phyloP scores from a whole-genome alignment of 2,113 vertebrate genomes.

The Mustelus asterias region DNA sequence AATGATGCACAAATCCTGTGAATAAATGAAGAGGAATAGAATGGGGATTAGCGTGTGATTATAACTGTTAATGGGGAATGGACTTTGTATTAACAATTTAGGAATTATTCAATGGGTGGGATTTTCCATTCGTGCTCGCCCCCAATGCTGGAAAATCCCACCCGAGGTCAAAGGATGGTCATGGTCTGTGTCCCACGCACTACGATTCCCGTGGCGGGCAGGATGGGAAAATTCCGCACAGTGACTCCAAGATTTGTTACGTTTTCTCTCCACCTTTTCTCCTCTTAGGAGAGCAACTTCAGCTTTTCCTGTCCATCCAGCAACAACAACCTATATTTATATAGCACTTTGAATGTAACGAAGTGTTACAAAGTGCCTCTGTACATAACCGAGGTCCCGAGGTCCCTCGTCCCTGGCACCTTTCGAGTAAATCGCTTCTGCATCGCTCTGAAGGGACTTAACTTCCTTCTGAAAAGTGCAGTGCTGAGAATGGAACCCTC shows the following conservation, averaged over 20 bases:
- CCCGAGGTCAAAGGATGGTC: too few relatives aligned
- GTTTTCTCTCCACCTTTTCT: neutral
- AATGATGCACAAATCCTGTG: neutral
- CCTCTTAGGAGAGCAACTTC: neutral
- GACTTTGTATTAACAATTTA: neutral
- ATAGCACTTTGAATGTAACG: too few relatives aligned
- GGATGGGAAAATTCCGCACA: too few relatives aligned
- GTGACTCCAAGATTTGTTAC: neutral
- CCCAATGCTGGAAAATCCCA: too few relatives aligned
- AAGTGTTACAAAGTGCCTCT: neutral
- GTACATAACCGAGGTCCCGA: neutral
- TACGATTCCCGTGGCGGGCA: too few relatives aligned
- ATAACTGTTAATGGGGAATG: neutral
- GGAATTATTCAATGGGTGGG: neutral
- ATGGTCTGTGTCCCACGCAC: too few relatives aligned
- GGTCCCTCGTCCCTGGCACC: neutral
- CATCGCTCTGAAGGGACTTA: neutral
- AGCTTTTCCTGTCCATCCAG: neutral
- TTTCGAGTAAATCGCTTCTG: neutral
- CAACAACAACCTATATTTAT: too few relatives aligned
- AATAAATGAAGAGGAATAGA: neutral
- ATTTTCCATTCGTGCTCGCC: too few relatives aligned
- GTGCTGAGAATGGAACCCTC: neutral
- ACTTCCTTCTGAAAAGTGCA: neutral
- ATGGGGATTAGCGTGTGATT: neutral